A percentile compares a stretch with the other conserved stretches of the same genome.
These are phyloP conservation scores for Cetoscarus ocellatus DNA, from an alignment of 2,797 vertebrate genomes.

Conservation along the genomic window DNA sequence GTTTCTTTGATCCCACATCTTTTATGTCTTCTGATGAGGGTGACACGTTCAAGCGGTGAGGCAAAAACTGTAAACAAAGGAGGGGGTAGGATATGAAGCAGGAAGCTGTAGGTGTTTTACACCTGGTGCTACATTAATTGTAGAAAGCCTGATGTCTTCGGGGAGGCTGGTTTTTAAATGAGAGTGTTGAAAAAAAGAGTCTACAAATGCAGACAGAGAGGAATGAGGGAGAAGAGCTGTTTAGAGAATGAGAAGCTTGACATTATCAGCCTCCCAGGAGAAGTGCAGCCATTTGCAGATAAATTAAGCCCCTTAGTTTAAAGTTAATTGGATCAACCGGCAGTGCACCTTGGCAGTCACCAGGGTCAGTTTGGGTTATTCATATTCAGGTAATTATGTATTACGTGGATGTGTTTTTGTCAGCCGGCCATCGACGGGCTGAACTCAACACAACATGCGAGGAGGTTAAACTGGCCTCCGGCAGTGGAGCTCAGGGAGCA, in stretches of 20 bases:
- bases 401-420: constrained; percentile 52
- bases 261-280: constrained; percentile 65
- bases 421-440: constrained; percentile 34
- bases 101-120: background rate
- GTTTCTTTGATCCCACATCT: constrained; percentile 12
- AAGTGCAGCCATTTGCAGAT: constrained; percentile 69
- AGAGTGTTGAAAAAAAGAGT: background rate
- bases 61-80: background rate
- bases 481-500: constrained; percentile 29
- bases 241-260: constrained; percentile 56
- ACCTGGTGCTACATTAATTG: background rate
- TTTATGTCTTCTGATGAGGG: constrained; percentile 8
- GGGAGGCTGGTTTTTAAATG: background rate
- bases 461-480: constrained; percentile 55
- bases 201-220: background rate
- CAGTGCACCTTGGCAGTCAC: constrained; percentile 67
- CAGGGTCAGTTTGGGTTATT: constrained; percentile 70
- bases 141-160: background rate
- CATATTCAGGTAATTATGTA: constrained; percentile 70
- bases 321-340: constrained; percentile 79
- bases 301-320: constrained; percentile 70
- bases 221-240: constrained; percentile 24
- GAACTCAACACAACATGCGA: constrained; percentile 41
- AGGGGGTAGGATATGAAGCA: background rate
- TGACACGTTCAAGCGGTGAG: constrained; percentile 11